phyloP scores from a whole-genome alignment of 2,113 vertebrate species.

The Petrocephalus microphthalmus region DNA sequence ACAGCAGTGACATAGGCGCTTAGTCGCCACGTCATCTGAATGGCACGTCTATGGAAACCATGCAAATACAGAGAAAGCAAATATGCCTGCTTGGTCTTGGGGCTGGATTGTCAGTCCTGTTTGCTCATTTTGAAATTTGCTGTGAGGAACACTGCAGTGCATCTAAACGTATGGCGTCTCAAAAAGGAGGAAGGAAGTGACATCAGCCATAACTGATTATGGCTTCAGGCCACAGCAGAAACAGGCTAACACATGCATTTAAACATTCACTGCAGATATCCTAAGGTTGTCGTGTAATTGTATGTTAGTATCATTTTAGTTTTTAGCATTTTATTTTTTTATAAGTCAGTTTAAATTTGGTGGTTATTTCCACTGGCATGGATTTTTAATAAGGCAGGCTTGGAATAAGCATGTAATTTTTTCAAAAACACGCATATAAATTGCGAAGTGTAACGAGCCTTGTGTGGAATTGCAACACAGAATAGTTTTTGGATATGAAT shows the following conservation, averaged over 20 bases:
- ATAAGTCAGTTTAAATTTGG: background rate
- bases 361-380: background rate
- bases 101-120: background rate
- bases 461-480: background rate
- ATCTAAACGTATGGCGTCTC: background rate
- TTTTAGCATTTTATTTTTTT: background rate
- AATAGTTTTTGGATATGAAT: background rate
- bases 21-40: background rate
- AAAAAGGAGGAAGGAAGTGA: background rate
- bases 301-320: background rate
- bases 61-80: background rate
- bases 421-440: background rate
- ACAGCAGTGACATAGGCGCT: background rate
- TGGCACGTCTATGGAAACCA: background rate
- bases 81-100: background rate
- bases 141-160: background rate
- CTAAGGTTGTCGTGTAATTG: background rate
- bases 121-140: background rate
- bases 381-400: background rate
- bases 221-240: background rate
- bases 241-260: background rate
- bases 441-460: background rate
- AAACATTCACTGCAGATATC: background rate
- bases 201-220: background rate
- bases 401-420: background rate